Conservation (phyloP, 2,113 vertebrate species). For the Globicephala melas region DNA sequence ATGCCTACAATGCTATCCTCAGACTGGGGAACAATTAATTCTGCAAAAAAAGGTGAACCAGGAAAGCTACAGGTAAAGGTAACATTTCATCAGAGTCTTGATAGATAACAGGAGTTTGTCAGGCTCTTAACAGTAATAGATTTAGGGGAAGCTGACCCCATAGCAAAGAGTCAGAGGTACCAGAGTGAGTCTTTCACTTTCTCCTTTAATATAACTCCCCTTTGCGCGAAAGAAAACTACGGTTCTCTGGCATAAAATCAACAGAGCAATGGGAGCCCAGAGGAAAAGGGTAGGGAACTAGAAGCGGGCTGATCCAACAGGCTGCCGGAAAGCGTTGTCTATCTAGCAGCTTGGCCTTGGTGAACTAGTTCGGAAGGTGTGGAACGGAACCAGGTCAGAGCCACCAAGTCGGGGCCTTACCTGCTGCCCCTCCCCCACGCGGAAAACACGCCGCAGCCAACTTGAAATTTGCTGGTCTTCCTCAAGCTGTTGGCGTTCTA, state of each 20-base stretch:
- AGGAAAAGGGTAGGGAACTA: background rate
- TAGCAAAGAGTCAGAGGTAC: background rate
- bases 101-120: background rate
- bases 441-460: background rate
- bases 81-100: background rate
- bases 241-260: background rate
- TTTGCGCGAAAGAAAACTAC: background rate
- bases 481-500: background rate
- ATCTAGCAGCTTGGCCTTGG: background rate
- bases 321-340: background rate
- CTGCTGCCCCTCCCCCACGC: slow-evolving; percentile 60
- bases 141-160: background rate
- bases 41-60: background rate
- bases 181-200: background rate
- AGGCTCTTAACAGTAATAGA: background rate
- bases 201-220: background rate
- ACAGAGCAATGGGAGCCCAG: background rate
- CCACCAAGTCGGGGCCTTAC: slow-evolving; percentile 53
- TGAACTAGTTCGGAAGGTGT: background rate
- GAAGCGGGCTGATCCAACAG: background rate
- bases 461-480: slow-evolving; percentile 32
- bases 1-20: background rate
- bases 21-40: background rate
- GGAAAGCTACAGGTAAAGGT: slow-evolving; percentile 31
- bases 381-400: background rate